A percentile compares a stretch with the other conserved stretches of the same genome.
These are phyloP conservation scores for Cyrtonyx montezumae DNA, from an alignment of 2,113 vertebrate genomes.

Conservation along the genomic window DNA sequence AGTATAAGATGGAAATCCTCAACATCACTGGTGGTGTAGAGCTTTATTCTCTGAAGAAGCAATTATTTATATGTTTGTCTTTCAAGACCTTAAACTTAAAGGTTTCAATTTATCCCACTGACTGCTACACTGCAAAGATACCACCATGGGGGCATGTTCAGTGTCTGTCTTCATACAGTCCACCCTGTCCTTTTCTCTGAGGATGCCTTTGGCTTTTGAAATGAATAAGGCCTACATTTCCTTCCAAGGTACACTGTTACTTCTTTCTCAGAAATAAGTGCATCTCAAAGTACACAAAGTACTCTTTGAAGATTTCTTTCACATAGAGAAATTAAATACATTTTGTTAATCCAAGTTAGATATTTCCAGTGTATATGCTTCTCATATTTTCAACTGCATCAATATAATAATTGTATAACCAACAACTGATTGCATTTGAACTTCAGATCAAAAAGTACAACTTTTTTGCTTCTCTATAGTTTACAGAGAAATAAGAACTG, in stretches of 20 bases:
- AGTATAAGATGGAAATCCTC: not conserved
- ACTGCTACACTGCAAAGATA: not conserved
- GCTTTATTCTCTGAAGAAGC: not conserved
- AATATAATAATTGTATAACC: conserved; percentile 1
- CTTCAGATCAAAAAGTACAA: not conserved
- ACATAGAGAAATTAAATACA: too few relatives aligned
- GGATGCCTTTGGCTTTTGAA: not conserved
- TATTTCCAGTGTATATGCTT: too few relatives aligned
- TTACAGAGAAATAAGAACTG: not conserved
- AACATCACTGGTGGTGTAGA: not conserved
- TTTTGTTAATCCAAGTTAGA: too few relatives aligned
- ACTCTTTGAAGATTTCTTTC: not conserved
- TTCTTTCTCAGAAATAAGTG: not conserved
- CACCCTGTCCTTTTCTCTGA: not conserved
- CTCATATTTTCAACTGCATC: not conserved
- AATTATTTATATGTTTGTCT: not conserved
- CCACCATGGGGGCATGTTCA: not conserved
- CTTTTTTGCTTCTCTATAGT: not conserved
- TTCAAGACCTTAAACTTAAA: not conserved
- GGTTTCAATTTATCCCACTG: too few relatives aligned
- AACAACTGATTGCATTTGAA: not conserved
- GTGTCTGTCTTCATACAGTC: not conserved
- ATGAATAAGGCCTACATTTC: not conserved
- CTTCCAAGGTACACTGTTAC: not conserved
- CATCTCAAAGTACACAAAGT: not conserved